Evolutionary conservation across 2,797 vertebrate genomes (phyloP).

Genomic region (Remorina albescens): DNA sequence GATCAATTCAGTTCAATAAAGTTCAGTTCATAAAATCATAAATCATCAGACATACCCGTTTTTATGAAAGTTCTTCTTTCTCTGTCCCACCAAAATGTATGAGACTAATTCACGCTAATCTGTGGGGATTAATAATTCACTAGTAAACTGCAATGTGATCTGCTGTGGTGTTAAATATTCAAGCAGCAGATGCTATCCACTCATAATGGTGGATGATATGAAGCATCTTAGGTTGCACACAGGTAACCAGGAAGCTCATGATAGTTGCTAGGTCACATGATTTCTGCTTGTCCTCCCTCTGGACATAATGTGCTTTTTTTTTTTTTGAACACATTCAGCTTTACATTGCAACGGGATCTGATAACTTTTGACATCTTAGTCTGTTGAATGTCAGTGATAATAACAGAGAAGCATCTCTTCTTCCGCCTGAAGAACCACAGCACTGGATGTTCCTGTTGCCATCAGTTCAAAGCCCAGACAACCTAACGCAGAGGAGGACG

Average conservation of each 20-base stretch:
- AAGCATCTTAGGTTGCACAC: slow-evolving; percentile 78
- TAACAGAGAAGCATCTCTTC: neutral
- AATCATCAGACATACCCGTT: slow-evolving; percentile 76
- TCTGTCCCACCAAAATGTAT: slow-evolving; percentile 56
- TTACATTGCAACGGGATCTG: slow-evolving; percentile 10
- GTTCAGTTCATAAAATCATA: slow-evolving; percentile 43
- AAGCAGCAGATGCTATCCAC: slow-evolving; percentile 79
- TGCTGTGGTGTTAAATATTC: slow-evolving; percentile 81
- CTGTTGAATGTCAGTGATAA: neutral
- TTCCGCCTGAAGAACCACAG: slow-evolving; percentile 25
- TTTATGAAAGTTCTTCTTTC: slow-evolving; percentile 66
- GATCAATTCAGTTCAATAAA: slow-evolving; percentile 35
- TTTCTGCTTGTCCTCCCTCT: slow-evolving; percentile 8
- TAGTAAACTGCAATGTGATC: slow-evolving; percentile 82
- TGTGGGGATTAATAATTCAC: slow-evolving; percentile 82
- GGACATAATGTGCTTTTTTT: slow-evolving; percentile 36
- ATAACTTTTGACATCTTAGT: neutral
- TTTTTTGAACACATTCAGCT: slow-evolving; percentile 10
- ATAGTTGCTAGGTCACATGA: slow-evolving; percentile 74
- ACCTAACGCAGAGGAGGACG: slow-evolving; percentile 7
- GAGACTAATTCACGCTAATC: slow-evolving; percentile 79
- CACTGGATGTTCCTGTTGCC: slow-evolving; percentile 37
- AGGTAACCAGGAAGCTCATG: slow-evolving; percentile 78
- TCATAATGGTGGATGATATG: slow-evolving; percentile 84
- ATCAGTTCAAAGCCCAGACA: slow-evolving; percentile 35